phyloP scores from a whole-genome alignment of 2,113 vertebrate genomes.

The Lates calcarifer region DNA sequence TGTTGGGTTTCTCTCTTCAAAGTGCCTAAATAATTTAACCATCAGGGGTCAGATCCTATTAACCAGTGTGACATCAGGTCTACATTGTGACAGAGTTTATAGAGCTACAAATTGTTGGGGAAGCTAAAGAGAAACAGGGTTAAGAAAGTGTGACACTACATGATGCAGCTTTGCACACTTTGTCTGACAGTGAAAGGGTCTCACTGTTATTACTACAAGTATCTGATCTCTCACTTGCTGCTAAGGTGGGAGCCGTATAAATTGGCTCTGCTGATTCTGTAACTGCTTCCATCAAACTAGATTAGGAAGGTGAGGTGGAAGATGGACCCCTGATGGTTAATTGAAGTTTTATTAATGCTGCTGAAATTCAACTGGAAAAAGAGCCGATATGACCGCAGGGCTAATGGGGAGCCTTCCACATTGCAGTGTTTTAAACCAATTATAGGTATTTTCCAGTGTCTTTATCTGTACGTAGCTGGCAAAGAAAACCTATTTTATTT shows the following conservation, averaged over 20 bases:
- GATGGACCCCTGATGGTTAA: constrained; percentile 82
- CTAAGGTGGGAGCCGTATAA: constrained; percentile 56
- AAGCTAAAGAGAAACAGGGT: constrained; percentile 49
- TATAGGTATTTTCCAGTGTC: constrained; percentile 80
- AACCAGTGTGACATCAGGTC: constrained; percentile 72
- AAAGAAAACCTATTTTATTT: constrained; percentile 82
- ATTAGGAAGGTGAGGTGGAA: constrained; percentile 76
- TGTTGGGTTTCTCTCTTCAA: constrained; percentile 77
- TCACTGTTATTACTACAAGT: constrained; percentile 43
- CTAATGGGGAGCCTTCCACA: constrained; percentile 66
- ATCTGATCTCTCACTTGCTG: constrained; percentile 37
- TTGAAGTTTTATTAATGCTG: constrained; percentile 84
- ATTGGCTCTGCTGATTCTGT: constrained; percentile 72
- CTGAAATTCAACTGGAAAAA: constrained; percentile 77
- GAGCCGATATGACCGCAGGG: constrained; percentile 78
- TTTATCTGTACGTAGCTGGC: constrained; percentile 74
- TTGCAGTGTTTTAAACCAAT: constrained; percentile 83
- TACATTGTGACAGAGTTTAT: constrained; percentile 66
- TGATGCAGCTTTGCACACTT: constrained; percentile 17
- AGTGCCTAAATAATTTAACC: constrained; percentile 82
- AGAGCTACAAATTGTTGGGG: constrained; percentile 54
- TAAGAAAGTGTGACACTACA: constrained; percentile 40
- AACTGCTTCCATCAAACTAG: constrained; percentile 74
- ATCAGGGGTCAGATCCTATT: constrained; percentile 79
- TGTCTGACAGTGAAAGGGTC: constrained; percentile 45